Evolutionary conservation across 2,797 vertebrate genomes (phyloP).

Genomic region (Tapirus indicus): DNA sequence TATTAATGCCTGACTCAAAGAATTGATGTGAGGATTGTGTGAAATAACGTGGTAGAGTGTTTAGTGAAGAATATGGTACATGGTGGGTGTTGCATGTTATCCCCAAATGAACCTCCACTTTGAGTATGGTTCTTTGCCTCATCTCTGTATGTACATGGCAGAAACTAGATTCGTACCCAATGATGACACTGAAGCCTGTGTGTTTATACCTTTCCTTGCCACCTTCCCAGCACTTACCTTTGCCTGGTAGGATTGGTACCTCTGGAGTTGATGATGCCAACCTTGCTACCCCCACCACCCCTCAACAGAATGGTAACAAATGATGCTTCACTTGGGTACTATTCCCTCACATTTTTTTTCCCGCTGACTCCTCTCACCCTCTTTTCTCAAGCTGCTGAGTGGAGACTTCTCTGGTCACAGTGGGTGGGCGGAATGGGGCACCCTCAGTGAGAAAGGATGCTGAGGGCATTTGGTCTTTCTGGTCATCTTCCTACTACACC

Average conservation of each 20-base stretch:
- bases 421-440: too few species aligned
- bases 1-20: background rate
- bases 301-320: background rate
- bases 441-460: background rate
- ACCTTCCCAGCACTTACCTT: background rate
- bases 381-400: background rate
- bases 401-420: background rate
- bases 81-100: rapidly evolving
- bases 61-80: rapidly evolving
- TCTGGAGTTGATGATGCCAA: background rate
- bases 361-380: background rate
- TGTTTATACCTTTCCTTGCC: background rate
- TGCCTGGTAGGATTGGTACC: background rate
- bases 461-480: background rate
- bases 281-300: rapidly evolving
- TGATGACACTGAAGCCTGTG: background rate
- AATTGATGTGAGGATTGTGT: rapidly evolving
- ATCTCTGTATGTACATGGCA: background rate
- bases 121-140: background rate
- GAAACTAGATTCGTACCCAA: background rate
- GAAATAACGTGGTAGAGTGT: rapidly evolving
- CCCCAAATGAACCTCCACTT: background rate
- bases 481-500: background rate
- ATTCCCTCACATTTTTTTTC: background rate
- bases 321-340: too few species aligned